Evolutionary conservation across 1,140 invertebrate species (phyloP).

Genomic region (Calephelis virginiensis): DNA sequence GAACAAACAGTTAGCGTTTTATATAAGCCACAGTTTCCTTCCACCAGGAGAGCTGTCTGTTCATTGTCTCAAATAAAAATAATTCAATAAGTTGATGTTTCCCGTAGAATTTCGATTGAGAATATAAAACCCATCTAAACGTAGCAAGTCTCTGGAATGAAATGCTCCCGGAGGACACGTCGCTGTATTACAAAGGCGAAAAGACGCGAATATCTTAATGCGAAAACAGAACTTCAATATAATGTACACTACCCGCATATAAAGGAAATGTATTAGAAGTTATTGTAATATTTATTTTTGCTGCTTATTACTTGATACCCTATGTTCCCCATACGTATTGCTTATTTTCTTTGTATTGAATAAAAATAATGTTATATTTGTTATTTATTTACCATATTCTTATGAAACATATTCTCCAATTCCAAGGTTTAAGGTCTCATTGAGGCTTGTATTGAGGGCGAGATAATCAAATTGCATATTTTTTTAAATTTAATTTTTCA

Average conservation of each 20-base stretch:
- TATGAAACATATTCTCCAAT: no score
- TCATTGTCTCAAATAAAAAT: not conserved
- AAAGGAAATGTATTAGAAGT: slow-evolving; percentile 1
- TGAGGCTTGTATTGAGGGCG: no score
- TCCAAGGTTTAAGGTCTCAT: no score
- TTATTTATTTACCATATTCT: not conserved
- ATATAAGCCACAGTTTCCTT: no score
- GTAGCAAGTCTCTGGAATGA: not conserved
- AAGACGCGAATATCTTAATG: slow-evolving; percentile 6
- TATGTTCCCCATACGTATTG: not conserved
- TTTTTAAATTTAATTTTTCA: no score
- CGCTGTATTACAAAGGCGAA: not conserved
- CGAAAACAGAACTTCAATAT: not conserved
- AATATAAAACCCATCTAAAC: not conserved
- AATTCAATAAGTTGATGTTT: not conserved
- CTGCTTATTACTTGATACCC: not conserved
- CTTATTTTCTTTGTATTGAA: not conserved
- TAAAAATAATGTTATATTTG: not conserved
- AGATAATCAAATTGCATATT: no score
- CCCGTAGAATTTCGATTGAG: not conserved
- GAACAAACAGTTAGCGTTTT: no score
- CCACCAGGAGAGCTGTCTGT: no score
- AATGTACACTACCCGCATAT: not conserved
- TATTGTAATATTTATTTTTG: slow-evolving; percentile 3
- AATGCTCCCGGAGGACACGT: not conserved